These are phyloP conservation scores for Cyrtorhinus lividipennis DNA, from an alignment of 1,140 invertebrate species.

Conservation along the genomic window DNA sequence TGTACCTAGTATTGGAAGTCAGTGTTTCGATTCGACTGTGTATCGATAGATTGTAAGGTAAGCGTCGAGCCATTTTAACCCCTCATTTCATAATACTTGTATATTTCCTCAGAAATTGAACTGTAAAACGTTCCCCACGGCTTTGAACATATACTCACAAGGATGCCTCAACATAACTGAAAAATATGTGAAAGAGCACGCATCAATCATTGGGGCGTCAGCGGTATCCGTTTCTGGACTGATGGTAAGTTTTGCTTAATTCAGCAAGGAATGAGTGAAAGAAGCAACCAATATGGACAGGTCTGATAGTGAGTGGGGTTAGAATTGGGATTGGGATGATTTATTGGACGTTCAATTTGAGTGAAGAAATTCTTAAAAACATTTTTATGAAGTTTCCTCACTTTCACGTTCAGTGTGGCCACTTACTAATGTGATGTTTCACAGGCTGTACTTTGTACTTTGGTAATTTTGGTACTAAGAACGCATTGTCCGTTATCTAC, in stretches of 20 bases:
- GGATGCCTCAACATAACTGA: conserved; percentile 57
- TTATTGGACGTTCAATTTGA: neutral
- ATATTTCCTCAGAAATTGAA: conserved; percentile 43
- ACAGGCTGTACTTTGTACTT: no score
- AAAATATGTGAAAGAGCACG: conserved; percentile 57
- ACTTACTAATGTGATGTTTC: no score
- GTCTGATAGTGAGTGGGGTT: neutral
- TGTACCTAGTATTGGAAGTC: no score
- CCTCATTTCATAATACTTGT: no score
- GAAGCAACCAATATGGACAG: neutral
- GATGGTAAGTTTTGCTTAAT: conserved; percentile 42
- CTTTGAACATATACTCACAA: conserved; percentile 46
- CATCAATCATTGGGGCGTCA: conserved; percentile 60
- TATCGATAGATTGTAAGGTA: no score
- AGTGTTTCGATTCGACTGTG: no score
- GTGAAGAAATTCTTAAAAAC: neutral
- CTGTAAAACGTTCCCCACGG: conserved; percentile 42
- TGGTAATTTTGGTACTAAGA: no score
- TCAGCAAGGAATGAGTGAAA: neutral
- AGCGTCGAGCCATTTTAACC: no score
- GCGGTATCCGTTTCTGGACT: conserved; percentile 63
- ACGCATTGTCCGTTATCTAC: no score
- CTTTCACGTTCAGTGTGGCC: no score
- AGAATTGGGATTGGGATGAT: neutral
- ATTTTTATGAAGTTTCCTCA: no score